phyloP scores from a whole-genome alignment of 2,113 vertebrate species.

The Erpornis zantholeuca region DNA sequence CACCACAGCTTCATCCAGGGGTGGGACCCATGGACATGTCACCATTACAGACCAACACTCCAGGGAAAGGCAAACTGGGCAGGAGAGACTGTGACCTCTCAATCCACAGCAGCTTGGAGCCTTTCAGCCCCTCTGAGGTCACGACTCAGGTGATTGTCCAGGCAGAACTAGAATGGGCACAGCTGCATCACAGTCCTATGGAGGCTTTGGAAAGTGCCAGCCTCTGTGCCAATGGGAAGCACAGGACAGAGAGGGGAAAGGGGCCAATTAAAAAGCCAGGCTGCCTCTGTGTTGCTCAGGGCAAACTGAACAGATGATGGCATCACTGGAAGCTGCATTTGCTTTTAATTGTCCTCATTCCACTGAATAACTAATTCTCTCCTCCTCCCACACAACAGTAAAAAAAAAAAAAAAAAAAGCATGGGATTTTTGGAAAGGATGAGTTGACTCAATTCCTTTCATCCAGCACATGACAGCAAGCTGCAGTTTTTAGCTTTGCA shows the following conservation, averaged over 20 bases:
- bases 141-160: not conserved
- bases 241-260: not conserved
- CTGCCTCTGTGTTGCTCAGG: not conserved
- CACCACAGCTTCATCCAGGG: not conserved
- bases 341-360: conserved; percentile 50
- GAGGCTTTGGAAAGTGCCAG: not conserved
- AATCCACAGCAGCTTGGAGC: not conserved
- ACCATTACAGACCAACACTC: not conserved
- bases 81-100: not conserved
- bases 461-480: conserved; percentile 25
- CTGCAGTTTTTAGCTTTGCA: conserved; percentile 60
- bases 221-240: not conserved
- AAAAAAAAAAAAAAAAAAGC: not conserved
- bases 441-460: conserved; percentile 33
- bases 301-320: conserved; percentile 20
- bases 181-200: fast-evolving
- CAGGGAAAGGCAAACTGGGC: not conserved
- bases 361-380: conserved; percentile 45
- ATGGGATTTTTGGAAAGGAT: conserved; percentile 29
- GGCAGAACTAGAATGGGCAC: fast-evolving
- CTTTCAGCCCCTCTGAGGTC: not conserved
- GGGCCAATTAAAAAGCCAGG: not conserved
- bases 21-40: fast-evolving
- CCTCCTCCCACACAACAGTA: conserved; percentile 17
- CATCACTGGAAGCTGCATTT: conserved; percentile 2